A percentile compares a stretch with the other conserved stretches of the same genome.
Evolutionary conservation across 2,113 vertebrate genomes (phyloP).

Genomic region (Origma solitaria): DNA sequence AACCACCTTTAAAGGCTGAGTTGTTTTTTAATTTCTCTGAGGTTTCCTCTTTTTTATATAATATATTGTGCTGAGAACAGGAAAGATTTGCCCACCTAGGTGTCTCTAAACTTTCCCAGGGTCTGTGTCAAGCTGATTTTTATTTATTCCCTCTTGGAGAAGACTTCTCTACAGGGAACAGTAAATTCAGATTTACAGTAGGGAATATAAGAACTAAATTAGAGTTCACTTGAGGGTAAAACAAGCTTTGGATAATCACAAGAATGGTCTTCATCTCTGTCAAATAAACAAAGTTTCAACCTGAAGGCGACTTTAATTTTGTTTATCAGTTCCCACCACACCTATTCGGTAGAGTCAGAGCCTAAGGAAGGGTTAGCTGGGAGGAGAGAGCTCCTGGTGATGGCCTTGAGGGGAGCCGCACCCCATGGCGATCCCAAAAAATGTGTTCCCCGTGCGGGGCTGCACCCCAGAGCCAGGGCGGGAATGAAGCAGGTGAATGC

Average conservation of each 20-base stretch:
- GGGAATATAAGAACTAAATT: not conserved
- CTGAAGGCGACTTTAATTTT: not conserved
- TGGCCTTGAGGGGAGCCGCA: fast-evolving
- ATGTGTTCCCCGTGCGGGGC: fast-evolving
- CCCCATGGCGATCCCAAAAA: fast-evolving
- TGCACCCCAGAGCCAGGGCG: fast-evolving
- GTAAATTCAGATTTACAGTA: not conserved
- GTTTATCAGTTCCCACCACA: not conserved
- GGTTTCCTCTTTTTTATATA: not conserved
- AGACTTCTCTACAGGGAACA: not conserved
- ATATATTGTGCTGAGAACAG: not conserved
- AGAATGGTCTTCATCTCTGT: not conserved
- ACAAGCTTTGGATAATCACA: not conserved
- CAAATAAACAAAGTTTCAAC: not conserved
- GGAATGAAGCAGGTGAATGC: fast-evolving
- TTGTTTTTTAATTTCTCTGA: not conserved
- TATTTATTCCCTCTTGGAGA: not conserved
- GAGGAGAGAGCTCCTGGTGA: not conserved
- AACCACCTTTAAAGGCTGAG: not conserved
- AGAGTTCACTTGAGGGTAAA: not conserved
- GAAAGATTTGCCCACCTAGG: not conserved
- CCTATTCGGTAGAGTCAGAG: not conserved
- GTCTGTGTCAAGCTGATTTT: not conserved
- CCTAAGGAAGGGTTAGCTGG: fast-evolving
- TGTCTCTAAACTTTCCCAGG: not conserved